Evolutionary conservation across 23 tunicate species (phyloP), one percentile per base, ranked within the genome.

Genomic region (Trididemnum miniatum): DNA sequence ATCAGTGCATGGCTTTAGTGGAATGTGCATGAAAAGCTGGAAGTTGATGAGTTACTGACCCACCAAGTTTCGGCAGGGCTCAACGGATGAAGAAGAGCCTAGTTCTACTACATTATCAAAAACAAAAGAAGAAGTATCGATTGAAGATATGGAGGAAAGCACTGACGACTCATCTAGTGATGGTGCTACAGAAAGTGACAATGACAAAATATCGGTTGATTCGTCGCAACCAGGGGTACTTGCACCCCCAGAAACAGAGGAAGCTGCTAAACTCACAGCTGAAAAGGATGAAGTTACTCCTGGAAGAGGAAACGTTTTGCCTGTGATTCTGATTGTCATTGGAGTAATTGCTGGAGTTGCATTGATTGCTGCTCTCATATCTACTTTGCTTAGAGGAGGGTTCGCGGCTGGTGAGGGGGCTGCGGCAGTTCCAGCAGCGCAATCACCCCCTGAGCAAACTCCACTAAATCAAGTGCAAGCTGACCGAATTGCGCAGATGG

Each of bases 391-490:
- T 22, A 92, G 64, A 51, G 35, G 85, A 0, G 59, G 67, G 22
- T 31, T 60, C 2, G 77, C 35, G 12, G 15, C 78, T 39, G 69
- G 77, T 23, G 38, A 81, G 1, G 88, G 52, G 7, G 32, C 73
- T 20, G 77, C 85, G 34, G 77, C 69, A 1, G 65, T 65, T 0
- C 66, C 83, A 0, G 72, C 85, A 36, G 54, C 82, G 2, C 85
- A 76, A 1, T 81, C 91, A 0, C 26, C 89, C 30, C 72, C 71
- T 27, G 97, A 84, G 51, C 87, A 87, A 44, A 79, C 86, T 0
- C 92, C 92, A 0, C 65, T 91, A 37, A 86, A 91, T 79, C 74
- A 80, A 72, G 92, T 92, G 65, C 97, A 92, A 63, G 86, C 89
- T 20, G 89, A 92, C 34, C 97, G 86, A 32, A 72, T 80, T 27